Percentiles rank a stretch among this genome's conserved stretches.
phyloP scores from a whole-genome alignment of 1,140 invertebrate species.

The Aphaenogaster ashmeadi region DNA sequence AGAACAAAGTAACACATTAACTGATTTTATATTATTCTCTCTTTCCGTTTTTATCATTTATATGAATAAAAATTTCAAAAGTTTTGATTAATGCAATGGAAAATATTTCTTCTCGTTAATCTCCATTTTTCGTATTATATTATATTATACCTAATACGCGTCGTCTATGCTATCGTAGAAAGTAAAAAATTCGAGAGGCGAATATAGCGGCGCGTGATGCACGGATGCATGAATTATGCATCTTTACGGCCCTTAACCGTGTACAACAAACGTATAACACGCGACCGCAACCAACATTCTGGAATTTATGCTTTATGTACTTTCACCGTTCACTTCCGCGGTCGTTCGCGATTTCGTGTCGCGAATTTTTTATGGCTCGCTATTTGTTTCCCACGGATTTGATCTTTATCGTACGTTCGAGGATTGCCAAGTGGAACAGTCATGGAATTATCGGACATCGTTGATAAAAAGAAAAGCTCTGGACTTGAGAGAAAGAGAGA shows the following conservation, averaged over 20 bases:
- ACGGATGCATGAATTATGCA: slow-evolving; percentile 62
- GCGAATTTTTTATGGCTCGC: slow-evolving; percentile 17
- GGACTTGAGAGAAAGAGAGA: background rate
- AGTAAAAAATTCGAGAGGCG: slow-evolving; percentile 54
- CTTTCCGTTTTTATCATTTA: background rate
- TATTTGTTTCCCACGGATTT: background rate
- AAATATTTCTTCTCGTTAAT: background rate
- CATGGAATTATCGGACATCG: background rate
- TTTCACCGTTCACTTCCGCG: slow-evolving; percentile 71
- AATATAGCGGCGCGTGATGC: slow-evolving; percentile 36
- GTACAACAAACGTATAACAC: slow-evolving; percentile 47
- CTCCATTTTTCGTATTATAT: background rate
- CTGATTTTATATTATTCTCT: background rate
- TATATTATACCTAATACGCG: no score
- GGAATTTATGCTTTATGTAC: slow-evolving; percentile 69
- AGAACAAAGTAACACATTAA: background rate
- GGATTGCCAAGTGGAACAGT: background rate
- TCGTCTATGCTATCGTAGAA: background rate
- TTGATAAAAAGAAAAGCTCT: background rate
- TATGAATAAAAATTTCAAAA: slow-evolving; percentile 39
- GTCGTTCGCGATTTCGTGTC: slow-evolving; percentile 36
- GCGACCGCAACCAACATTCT: slow-evolving; percentile 53
- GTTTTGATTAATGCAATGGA: slow-evolving; percentile 12
- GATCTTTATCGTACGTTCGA: background rate
- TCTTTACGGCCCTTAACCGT: slow-evolving; percentile 43